Percentiles rank a stretch among this genome's conserved stretches.
Conservation (phyloP, 2,113 vertebrate genomes). For the Solenodon paradoxus region DNA sequence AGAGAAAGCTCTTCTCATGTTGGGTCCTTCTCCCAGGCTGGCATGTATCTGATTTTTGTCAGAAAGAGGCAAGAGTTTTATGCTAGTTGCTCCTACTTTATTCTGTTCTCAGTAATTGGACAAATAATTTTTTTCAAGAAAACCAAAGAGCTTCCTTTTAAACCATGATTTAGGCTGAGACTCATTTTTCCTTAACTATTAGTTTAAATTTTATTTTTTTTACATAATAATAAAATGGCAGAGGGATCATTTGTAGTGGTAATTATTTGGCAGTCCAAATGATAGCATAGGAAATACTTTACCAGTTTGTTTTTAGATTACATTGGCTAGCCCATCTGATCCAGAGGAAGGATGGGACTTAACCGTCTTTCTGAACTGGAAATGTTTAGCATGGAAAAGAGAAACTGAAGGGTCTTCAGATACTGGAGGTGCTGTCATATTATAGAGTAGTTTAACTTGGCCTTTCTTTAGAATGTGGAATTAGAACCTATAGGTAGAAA, state of each 20-base stretch:
- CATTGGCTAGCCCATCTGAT: conserved; percentile 11
- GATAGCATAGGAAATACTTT: conserved; percentile 30
- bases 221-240: background rate
- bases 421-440: background rate
- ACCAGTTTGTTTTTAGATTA: background rate
- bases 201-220: conserved; percentile 30
- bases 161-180: background rate
- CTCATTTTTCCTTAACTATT: background rate
- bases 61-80: conserved; percentile 11
- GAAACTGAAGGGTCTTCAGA: background rate
- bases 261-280: conserved; percentile 18
- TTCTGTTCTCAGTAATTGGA: background rate
- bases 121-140: background rate
- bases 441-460: background rate
- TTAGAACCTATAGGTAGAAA: background rate
- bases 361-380: conserved; percentile 3
- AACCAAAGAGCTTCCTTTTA: background rate
- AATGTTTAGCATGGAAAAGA: conserved; percentile 6
- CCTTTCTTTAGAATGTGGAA: conserved; percentile 39
- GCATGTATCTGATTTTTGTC: conserved; percentile 20
- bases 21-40: background rate
- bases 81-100: background rate
- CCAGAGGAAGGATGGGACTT: background rate
- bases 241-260: conserved; percentile 21
- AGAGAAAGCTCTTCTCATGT: conserved; percentile 8